Percentiles rank a stretch among this genome's conserved stretches.
These are phyloP conservation scores for Neosilurus hyrtlii DNA, from an alignment of 2,797 vertebrate species.

Conservation along the genomic window DNA sequence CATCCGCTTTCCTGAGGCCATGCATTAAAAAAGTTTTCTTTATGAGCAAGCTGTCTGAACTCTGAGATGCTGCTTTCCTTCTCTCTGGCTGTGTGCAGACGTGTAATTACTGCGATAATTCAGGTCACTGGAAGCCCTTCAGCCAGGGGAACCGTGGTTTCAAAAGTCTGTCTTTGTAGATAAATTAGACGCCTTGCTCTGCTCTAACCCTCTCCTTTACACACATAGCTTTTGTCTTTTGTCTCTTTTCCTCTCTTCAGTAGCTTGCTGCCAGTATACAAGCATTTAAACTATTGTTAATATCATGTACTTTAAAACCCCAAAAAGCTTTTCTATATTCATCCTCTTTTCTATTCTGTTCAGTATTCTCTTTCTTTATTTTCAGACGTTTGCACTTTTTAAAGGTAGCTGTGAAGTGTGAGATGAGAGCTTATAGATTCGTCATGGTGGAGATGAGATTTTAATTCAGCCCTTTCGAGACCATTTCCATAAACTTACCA, in stretches of 20 bases:
- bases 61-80: not conserved
- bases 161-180: conserved; percentile 55
- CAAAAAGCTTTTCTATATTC: conserved; percentile 36
- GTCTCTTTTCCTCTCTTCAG: conserved; percentile 15
- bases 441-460: conserved; percentile 19
- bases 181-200: conserved; percentile 42
- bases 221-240: not conserved
- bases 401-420: not conserved
- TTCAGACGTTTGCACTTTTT: conserved; percentile 5
- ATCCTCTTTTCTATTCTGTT: conserved; percentile 9
- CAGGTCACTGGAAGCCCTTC: conserved; percentile 56
- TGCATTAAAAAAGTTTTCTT: conserved; percentile 18
- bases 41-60: conserved; percentile 24
- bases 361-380: conserved; percentile 7
- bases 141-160: conserved; percentile 48
- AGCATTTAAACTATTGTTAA: conserved; percentile 38
- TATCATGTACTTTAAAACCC: conserved; percentile 44
- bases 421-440: conserved; percentile 21
- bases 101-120: conserved; percentile 58
- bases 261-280: conserved; percentile 29
- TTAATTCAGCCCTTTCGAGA: conserved; percentile 6
- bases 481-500: conserved; percentile 14
- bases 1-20: conserved; percentile 39
- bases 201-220: not conserved
- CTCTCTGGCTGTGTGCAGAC: conserved; percentile 38